A percentile compares a stretch with the other conserved stretches of the same genome.
phyloP scores from a whole-genome alignment of 2,113 vertebrate species.

The Prietella phreatophila region DNA sequence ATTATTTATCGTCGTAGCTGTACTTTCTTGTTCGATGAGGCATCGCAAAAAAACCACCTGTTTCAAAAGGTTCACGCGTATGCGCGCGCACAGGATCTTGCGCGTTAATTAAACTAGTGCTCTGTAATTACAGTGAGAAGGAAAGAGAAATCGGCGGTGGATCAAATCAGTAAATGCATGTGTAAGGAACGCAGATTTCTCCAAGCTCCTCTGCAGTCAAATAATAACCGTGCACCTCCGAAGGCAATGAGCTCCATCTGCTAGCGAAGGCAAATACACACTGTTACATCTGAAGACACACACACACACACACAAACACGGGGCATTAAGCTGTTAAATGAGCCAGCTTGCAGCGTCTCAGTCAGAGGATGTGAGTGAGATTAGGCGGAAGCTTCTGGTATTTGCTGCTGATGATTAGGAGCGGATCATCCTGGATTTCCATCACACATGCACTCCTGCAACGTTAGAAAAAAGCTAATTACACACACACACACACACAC shows the following conservation, averaged over 20 bases:
- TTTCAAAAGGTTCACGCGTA: not conserved
- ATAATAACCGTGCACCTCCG: not conserved
- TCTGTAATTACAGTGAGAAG: conserved; percentile 41
- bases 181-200: not conserved
- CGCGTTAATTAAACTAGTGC: conserved; percentile 46
- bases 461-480: conserved; percentile 44
- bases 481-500: conserved; percentile 46
- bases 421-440: conserved; percentile 55
- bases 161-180: conserved; percentile 2
- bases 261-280: not conserved
- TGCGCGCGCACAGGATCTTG: conserved; percentile 33
- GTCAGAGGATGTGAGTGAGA: conserved; percentile 45
- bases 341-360: conserved; percentile 41
- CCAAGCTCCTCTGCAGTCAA: not conserved
- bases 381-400: conserved; percentile 47
- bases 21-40: not conserved
- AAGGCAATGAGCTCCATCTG: conserved; percentile 1
- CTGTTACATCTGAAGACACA: not conserved
- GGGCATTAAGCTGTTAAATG: conserved; percentile 51
- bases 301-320: conserved; percentile 11
- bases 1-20: not conserved
- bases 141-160: not conserved
- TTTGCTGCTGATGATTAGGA: conserved; percentile 51
- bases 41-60: not conserved
- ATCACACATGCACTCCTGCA: conserved; percentile 36